These are phyloP conservation scores for Helicorthomorpha holstii DNA, from an alignment of 1,140 invertebrate species.

Conservation along the genomic window DNA sequence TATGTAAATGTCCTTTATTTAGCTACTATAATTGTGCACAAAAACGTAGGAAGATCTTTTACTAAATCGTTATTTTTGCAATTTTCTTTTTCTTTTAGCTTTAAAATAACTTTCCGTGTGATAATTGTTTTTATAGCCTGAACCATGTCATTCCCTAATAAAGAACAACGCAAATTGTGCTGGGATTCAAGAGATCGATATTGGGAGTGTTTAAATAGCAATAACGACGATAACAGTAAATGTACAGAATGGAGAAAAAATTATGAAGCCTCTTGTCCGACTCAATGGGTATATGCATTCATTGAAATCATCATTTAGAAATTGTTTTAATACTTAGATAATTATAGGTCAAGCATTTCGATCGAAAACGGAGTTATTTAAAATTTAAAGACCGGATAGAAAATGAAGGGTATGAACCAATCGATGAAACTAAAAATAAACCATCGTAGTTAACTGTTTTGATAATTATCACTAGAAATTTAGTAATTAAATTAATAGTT, in stretches of 20 bases:
- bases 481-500: background rate
- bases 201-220: conserved; percentile 70
- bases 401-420: conserved; percentile 60
- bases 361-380: conserved; percentile 68
- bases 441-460: background rate
- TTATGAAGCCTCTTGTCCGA: conserved; percentile 67
- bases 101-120: background rate
- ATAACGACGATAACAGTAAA: conserved; percentile 34
- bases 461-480: no score
- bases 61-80: no score
- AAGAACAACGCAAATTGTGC: conserved; percentile 58
- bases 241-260: conserved; percentile 53
- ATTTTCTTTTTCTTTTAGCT: background rate
- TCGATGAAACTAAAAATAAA: conserved; percentile 16
- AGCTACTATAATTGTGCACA: no score
- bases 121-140: no score
- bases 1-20: no score
- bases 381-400: conserved; percentile 77
- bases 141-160: conserved; percentile 66
- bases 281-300: conserved; percentile 48
- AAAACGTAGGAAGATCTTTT: no score
- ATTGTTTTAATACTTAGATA: conserved; percentile 8
- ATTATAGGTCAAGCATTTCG: conserved; percentile 73
- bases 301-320: background rate
- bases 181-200: conserved; percentile 70